phyloP scores from a whole-genome alignment of 2,888 invertebrate species.

The Trisateles emortualis region DNA sequence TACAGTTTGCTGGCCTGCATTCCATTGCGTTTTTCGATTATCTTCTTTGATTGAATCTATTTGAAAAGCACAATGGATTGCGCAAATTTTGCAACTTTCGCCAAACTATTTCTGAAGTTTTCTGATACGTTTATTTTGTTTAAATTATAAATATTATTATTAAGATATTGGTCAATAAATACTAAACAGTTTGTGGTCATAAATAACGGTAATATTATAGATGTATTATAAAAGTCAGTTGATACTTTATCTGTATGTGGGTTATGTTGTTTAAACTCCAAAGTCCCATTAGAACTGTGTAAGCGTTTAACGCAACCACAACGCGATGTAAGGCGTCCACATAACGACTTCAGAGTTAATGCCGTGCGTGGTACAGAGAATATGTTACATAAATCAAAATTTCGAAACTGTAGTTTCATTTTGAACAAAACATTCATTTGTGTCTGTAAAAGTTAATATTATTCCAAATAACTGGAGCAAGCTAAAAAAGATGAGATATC shows the following conservation, averaged over 20 bases:
- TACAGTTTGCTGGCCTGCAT: conserved; percentile 11
- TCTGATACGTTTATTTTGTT: neutral
- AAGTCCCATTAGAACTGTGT: conserved; percentile 32
- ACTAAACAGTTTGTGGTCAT: conserved; percentile 32
- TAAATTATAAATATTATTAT: conserved; percentile 17
- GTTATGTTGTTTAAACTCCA: conserved; percentile 32
- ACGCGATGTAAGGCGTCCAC: conserved; percentile 28
- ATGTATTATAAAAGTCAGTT: conserved; percentile 40
- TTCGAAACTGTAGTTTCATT: neutral
- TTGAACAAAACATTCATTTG: too few species aligned
- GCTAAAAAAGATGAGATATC: too few species aligned
- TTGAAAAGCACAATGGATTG: conserved; percentile 27
- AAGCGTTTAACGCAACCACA: conserved; percentile 28
- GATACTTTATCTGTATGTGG: conserved; percentile 34
- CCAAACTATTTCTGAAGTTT: conserved; percentile 7
- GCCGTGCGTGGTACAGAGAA: conserved; percentile 35
- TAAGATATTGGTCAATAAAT: conserved; percentile 21
- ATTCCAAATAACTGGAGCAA: too few species aligned
- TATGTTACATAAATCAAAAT: neutral
- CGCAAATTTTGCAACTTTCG: conserved; percentile 22
- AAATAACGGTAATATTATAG: conserved; percentile 14
- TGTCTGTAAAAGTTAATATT: too few species aligned
- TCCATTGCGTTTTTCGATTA: conserved; percentile 30
- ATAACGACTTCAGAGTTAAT: conserved; percentile 20
- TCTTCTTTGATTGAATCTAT: conserved; percentile 20